Base-by-base conservation (phyloP, 2,797 vertebrate species). In the Melanotaenia maccullochi region DNA sequence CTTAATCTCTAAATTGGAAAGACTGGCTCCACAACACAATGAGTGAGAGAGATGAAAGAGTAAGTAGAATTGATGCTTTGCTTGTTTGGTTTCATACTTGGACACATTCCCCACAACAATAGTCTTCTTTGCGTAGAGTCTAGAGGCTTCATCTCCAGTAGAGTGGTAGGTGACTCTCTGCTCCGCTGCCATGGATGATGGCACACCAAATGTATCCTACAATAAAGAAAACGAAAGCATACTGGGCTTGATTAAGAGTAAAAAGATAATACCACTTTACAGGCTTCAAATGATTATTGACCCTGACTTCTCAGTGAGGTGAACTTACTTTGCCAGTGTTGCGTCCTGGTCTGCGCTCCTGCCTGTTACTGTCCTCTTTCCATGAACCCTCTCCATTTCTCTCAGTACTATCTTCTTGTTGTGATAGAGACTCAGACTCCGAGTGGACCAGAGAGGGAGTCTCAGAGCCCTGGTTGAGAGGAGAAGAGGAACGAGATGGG, bases 71-170 rank as follows among this genome's bases (percentile, higher is more conserved):
- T 0, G 69, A 16, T 51, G 40, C 9, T 58, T 0, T 6, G 59
- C 18, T 59, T 49, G 59, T n/a, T 59, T 49, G 6, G 18, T 63
- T 9, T 82, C 96, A 70, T 92, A 99, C 98, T 98, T 99, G 75
- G 98, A 99, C 51, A 99, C 98, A 54, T 99, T 99, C 77, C 98
- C 98, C 76, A 99, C 97, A 56, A 99, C 97, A 72, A 99, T 98
- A 16, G 97, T 99, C 95, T 99, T 99, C 95, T 99, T 99, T 78
- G 96, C 93, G 83, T 97, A 99, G 38, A 99, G 96, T 52, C 97
- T 95, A 24, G 96, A 97, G 33, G 96, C 94, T 76, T 99, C 97
- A 9, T 96, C 97, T 74, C 93, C 95, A 20, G 93, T 90, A 33
- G 92, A 86, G 89, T 96, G 95, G 76, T 95, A 95, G 1, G 94